These are phyloP conservation scores for Melanotaenia duboulayi DNA, from an alignment of 2,113 vertebrate species.

Conservation along the genomic window DNA sequence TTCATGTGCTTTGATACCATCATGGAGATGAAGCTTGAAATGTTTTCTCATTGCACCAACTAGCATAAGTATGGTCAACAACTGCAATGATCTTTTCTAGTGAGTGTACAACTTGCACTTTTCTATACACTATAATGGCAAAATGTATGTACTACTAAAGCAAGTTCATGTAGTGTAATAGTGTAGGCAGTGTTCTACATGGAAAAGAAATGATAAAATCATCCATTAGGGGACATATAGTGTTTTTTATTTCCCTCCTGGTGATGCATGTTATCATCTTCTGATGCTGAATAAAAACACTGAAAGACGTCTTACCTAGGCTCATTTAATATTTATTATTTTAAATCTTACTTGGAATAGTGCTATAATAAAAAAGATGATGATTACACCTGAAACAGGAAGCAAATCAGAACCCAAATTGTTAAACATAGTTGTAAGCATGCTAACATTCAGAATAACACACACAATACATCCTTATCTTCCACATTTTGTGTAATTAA, in stretches of 20 bases:
- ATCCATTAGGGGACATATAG: background rate
- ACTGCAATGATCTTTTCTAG: background rate
- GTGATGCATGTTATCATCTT: constrained; percentile 3
- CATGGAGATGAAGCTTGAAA: too few species aligned
- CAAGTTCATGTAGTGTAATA: background rate
- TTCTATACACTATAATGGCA: too few species aligned
- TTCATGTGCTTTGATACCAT: too few species aligned
- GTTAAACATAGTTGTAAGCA: constrained; percentile 17
- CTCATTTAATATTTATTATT: constrained; percentile 53
- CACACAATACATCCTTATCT: constrained; percentile 20
- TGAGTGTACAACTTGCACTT: too few species aligned
- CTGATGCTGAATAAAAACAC: constrained; percentile 14
- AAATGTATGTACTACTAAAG: background rate
- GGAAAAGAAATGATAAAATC: background rate
- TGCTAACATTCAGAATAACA: constrained; percentile 58
- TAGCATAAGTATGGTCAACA: too few species aligned
- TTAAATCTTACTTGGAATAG: constrained; percentile 1
- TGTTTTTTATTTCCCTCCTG: background rate
- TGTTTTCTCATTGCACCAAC: too few species aligned
- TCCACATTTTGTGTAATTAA: constrained; percentile 23
- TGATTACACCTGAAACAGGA: constrained; percentile 17
- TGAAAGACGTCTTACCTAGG: constrained; percentile 19
- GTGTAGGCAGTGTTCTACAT: background rate
- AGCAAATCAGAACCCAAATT: constrained; percentile 35
- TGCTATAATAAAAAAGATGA: constrained; percentile 21